phyloP scores from a whole-genome alignment of 2,113 vertebrate species.

The Menura novaehollandiae region DNA sequence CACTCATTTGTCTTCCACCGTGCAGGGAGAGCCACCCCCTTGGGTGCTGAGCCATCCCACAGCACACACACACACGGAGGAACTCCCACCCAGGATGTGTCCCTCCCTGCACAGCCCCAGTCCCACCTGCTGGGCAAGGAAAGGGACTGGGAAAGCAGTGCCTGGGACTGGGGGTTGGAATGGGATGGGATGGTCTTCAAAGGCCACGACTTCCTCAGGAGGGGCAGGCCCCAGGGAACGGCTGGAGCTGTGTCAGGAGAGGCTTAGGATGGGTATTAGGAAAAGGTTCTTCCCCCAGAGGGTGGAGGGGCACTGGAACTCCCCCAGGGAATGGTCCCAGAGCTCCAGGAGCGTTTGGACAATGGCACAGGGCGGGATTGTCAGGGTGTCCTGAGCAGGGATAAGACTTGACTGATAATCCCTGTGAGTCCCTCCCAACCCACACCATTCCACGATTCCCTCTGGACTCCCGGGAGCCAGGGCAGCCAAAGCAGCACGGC shows the following conservation, averaged over 20 bases:
- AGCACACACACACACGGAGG: neutral
- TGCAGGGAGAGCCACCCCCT: neutral
- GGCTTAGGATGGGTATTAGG: too few relatives aligned
- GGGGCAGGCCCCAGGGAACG: neutral
- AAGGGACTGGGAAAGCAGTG: neutral
- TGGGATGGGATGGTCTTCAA: neutral
- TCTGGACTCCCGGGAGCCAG: too few relatives aligned
- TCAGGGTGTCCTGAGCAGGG: neutral
- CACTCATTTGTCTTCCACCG: neutral
- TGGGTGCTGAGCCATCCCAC: neutral
- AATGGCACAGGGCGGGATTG: neutral
- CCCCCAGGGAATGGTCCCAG: neutral
- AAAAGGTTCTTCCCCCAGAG: neutral
- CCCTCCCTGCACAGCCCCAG: fast-evolving
- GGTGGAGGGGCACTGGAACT: neutral
- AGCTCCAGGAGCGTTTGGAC: neutral
- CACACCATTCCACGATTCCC: neutral
- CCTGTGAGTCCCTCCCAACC: neutral
- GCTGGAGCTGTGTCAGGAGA: neutral
- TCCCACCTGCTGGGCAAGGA: neutral
- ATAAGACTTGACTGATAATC: neutral
- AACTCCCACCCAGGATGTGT: fast-evolving
- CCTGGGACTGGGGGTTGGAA: neutral
- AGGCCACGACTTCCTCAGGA: too few relatives aligned
- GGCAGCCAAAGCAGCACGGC: too few relatives aligned